These are phyloP conservation scores for Orthonychiurus folsomi DNA, from an alignment of 2,888 invertebrate genomes.

Conservation along the genomic window DNA sequence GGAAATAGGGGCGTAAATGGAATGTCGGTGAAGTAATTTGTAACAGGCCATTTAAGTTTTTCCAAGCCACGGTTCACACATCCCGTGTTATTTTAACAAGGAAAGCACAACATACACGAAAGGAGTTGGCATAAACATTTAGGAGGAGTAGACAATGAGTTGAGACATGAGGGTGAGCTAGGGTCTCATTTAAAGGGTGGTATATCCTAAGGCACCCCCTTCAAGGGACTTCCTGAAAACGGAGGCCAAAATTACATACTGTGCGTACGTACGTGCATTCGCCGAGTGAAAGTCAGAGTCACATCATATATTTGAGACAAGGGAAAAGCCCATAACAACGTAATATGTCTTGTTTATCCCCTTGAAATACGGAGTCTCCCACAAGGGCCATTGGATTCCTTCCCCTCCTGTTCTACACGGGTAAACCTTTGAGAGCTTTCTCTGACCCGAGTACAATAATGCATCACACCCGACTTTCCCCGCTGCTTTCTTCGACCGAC, in stretches of 20 bases:
- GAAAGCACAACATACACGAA: background rate
- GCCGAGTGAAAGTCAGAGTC: background rate
- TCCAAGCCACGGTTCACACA: background rate
- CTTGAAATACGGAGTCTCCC: slow-evolving; percentile 34
- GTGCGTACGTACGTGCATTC: background rate
- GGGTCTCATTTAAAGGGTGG: background rate
- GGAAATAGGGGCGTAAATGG: background rate
- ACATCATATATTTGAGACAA: background rate
- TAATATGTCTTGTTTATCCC: slow-evolving; percentile 40
- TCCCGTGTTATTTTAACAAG: background rate
- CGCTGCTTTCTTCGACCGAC: slow-evolving; percentile 8
- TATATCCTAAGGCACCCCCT: background rate
- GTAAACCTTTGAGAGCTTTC: slow-evolving; percentile 17
- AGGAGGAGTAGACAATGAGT: background rate
- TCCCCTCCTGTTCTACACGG: slow-evolving; percentile 8
- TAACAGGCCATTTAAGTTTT: background rate
- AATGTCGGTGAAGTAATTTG: background rate
- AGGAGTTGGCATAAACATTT: slow-evolving; percentile 1
- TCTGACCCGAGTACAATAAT: background rate
- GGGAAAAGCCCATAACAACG: slow-evolving; percentile 22
- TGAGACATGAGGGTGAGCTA: background rate
- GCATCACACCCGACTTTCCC: slow-evolving; percentile 7
- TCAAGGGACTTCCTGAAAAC: background rate
- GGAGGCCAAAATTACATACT: background rate
- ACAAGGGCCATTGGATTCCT: slow-evolving; percentile 31